Evolutionary conservation across 2,113 vertebrate genomes (phyloP).

Genomic region (Cnemophilus loriae): DNA sequence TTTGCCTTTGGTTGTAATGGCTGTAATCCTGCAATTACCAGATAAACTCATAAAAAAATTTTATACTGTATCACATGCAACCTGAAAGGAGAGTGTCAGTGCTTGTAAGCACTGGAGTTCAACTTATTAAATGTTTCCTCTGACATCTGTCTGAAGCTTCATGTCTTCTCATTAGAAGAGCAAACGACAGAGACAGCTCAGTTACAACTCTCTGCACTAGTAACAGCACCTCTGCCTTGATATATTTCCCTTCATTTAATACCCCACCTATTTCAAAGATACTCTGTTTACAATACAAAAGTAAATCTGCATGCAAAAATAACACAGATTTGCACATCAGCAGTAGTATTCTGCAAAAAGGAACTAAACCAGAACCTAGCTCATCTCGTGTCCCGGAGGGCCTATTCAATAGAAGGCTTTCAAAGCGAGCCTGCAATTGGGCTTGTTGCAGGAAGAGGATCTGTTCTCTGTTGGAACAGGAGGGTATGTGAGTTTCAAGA

Average conservation of each 20-base stretch:
- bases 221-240: not conserved
- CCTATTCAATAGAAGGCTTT: not conserved
- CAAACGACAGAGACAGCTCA: not conserved
- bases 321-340: not conserved
- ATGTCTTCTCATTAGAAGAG: not conserved
- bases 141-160: conserved; percentile 10
- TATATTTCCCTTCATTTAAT: not conserved
- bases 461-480: not conserved
- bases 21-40: not conserved
- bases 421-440: not conserved
- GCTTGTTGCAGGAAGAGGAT: not conserved
- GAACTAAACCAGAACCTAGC: not conserved
- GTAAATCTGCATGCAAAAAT: not conserved
- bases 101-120: not conserved
- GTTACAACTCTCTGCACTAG: not conserved
- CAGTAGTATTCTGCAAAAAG: not conserved
- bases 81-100: not conserved
- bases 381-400: not conserved
- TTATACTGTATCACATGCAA: not conserved
- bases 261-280: not conserved
- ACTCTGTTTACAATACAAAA: not conserved
- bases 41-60: not conserved
- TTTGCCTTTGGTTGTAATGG: not conserved
- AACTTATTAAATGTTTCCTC: not conserved
- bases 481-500: not conserved